Evolutionary conservation across 2,797 vertebrate species (phyloP), one percentile per base, ranked within the genome.

Genomic region (Hippocampus kuda): DNA sequence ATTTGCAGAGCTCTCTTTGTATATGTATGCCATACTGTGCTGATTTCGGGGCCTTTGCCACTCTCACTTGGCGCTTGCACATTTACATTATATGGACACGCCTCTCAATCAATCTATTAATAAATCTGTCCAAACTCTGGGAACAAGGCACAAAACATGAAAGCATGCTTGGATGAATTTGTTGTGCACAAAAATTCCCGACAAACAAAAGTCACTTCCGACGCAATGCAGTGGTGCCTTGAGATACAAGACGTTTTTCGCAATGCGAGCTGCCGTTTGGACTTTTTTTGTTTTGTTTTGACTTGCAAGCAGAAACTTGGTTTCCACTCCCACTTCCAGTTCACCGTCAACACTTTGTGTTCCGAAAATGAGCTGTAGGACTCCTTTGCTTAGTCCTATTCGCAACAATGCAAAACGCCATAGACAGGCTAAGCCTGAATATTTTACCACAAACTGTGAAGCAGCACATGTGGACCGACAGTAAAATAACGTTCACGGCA

Each of bases 1-100:
- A 94, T 94, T 91, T 93, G 90, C 89, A 87, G 88, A 87, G 87
- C 87, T 88, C 77, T 86, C 82, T 90, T 92, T 91, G 85, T 94
- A 88, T 81, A 87, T 88, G 81, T 87, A 83, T 79, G 80, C 84
- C 82, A 87, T 81, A 83, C 38, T 68, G 86, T 88, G 85, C 91
- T 91, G 85, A 89, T 92, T 86, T 88, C 79, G 81, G n/a, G 70
- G 81, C 80, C 77, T 76, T 84, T 22, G 60, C 27, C 2, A 16
- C 53, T 83, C 86, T 88, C 83, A 87, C 87, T 84, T 86, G 89
- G 90, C 91, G 89, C 89, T 91, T 90, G 88, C 87, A 75, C n/a
- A 18, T 26, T 15, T 18, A 24, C 44, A 10, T 44, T 26, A 10
- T 65, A 27, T 26, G 63, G 63, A 65, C 44, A 65, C 59, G 59